These are phyloP conservation scores for Ochlodes sylvanus DNA, from an alignment of 2,888 invertebrate species.

Conservation along the genomic window DNA sequence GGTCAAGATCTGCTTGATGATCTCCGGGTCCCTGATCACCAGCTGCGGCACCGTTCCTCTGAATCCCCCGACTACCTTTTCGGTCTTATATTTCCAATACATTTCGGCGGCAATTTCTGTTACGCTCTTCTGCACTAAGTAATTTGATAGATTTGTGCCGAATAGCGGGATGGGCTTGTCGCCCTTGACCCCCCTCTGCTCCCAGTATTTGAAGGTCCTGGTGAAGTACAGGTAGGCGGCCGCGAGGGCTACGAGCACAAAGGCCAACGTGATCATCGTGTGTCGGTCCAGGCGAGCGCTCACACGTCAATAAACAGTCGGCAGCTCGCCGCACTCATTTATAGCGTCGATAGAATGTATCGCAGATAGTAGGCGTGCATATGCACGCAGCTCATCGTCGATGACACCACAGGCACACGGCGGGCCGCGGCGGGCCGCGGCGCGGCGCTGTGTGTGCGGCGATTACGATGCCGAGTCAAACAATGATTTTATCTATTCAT, in stretches of 20 bases:
- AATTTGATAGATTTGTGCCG: conserved; percentile 52
- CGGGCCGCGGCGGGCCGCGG: too few species aligned
- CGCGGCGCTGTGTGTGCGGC: too few species aligned
- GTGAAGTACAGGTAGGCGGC: conserved; percentile 55
- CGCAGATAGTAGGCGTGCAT: too few species aligned
- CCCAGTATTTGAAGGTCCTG: conserved; percentile 61
- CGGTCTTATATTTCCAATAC: conserved; percentile 61
- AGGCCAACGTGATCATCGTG: conserved; percentile 22
- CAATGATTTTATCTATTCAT: too few species aligned
- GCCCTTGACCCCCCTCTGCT: conserved; percentile 55
- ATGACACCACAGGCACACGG: too few species aligned
- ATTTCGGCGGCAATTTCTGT: conserved; percentile 54
- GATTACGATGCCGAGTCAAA: too few species aligned
- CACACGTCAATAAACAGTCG: not conserved
- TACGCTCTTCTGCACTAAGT: conserved; percentile 52
- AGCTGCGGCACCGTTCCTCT: conserved; percentile 54
- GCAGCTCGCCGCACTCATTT: not conserved
- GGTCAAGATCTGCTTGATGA: conserved; percentile 54
- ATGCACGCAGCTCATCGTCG: too few species aligned
- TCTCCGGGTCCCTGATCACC: conserved; percentile 58
- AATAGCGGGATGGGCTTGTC: conserved; percentile 56
- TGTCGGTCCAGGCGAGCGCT: not conserved
- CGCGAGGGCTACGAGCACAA: conserved; percentile 40
- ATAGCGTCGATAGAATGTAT: conserved; percentile 8
- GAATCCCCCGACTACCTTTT: conserved; percentile 59